These are phyloP conservation scores for Hemistola chrysoprasaria DNA, from an alignment of 2,888 invertebrate species.

Conservation along the genomic window DNA sequence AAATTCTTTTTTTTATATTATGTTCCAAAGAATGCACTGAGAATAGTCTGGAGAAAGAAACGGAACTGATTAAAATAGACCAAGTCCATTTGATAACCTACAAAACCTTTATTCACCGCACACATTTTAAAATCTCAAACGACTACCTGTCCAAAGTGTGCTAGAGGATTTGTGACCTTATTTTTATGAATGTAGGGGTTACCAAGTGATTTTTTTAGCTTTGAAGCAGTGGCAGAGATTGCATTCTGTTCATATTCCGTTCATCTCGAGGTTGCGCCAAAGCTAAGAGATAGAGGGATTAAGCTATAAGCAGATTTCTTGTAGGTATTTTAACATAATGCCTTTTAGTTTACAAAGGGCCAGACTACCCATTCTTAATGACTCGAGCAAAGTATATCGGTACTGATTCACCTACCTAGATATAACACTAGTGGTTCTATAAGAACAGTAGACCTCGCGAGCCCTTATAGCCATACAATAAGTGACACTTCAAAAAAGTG, in stretches of 20 bases:
- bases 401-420: too few species aligned
- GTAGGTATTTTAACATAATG: too few species aligned
- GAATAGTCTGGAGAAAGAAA: not conserved
- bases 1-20: too few species aligned
- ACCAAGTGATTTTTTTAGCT: slow-evolving; percentile 39
- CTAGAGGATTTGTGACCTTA: slow-evolving; percentile 29
- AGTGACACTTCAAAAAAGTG: too few species aligned
- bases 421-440: too few species aligned
- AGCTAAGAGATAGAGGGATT: slow-evolving; percentile 36
- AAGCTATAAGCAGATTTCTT: slow-evolving; percentile 25
- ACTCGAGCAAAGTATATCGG: too few species aligned
- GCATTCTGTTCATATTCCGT: slow-evolving; percentile 64
- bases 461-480: too few species aligned
- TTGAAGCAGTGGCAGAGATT: slow-evolving; percentile 55
- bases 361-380: too few species aligned
- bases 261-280: slow-evolving; percentile 54
- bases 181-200: slow-evolving; percentile 17
- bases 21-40: too few species aligned
- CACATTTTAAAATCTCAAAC: slow-evolving; percentile 44
- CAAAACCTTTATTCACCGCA: slow-evolving; percentile 37
- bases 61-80: slow-evolving; percentile 2
- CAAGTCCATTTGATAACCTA: slow-evolving; percentile 35
- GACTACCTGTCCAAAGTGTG: slow-evolving; percentile 12
- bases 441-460: too few species aligned
- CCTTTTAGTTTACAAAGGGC: too few species aligned